Evolutionary conservation across 2,113 vertebrate species (phyloP).

Genomic region (Nerophis lumbriciformis): DNA sequence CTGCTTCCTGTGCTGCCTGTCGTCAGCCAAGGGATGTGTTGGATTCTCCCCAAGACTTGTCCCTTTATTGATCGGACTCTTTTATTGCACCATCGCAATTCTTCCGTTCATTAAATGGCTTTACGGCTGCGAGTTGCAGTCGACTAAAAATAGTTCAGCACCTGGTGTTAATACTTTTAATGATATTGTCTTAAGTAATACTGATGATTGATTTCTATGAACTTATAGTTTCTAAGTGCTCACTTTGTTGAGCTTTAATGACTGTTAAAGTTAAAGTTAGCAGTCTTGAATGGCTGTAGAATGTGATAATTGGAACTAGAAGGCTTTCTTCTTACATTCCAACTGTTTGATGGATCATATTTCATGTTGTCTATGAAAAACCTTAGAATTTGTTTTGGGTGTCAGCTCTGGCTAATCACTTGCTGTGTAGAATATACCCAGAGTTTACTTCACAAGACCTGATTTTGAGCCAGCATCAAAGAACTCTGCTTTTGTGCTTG

Average conservation of each 20-base stretch:
- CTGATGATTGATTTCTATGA: conserved; percentile 15
- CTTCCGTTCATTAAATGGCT: conserved; percentile 43
- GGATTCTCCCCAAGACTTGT: conserved; percentile 50
- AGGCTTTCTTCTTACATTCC: too few relatives aligned
- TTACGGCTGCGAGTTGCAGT: conserved; percentile 1
- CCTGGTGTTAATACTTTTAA: conserved; percentile 9
- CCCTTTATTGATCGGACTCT: conserved; percentile 50
- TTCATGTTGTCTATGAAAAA: too few relatives aligned
- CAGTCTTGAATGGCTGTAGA: background rate
- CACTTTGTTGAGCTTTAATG: conserved; percentile 5
- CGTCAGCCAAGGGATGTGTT: conserved; percentile 38
- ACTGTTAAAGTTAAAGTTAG: conserved; percentile 8
- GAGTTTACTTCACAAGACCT: too few relatives aligned
- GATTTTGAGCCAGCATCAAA: too few relatives aligned
- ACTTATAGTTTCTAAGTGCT: conserved; percentile 8
- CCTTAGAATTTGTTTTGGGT: too few relatives aligned
- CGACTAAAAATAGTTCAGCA: conserved; percentile 12
- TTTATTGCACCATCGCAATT: conserved; percentile 53
- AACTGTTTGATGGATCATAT: too few relatives aligned
- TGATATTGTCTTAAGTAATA: conserved; percentile 12
- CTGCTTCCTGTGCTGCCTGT: conserved; percentile 19
- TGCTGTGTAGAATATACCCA: too few relatives aligned
- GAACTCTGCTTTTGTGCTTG: too few relatives aligned
- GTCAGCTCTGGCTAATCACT: too few relatives aligned
- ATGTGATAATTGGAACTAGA: background rate